These are phyloP conservation scores for Phoenoteleia sp. DNA, from an alignment of 2,888 invertebrate species.

Conservation along the genomic window DNA sequence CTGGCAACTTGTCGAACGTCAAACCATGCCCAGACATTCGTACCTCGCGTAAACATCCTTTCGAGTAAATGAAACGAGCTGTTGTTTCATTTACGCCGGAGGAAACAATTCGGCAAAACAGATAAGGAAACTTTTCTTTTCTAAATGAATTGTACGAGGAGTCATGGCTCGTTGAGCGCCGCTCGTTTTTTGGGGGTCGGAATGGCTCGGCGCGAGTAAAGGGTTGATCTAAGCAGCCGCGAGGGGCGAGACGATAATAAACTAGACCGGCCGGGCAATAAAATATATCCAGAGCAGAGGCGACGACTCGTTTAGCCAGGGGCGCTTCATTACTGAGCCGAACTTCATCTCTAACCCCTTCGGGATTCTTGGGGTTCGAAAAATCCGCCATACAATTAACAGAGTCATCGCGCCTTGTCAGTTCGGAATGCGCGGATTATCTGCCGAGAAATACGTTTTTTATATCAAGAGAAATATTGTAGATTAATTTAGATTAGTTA, in stretches of 20 bases:
- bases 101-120: constrained; percentile 25
- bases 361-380: constrained; percentile 68
- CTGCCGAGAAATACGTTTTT: constrained; percentile 58
- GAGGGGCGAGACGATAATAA: constrained; percentile 83
- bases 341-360: constrained; percentile 86
- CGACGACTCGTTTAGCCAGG: constrained; percentile 84
- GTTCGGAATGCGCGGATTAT: constrained; percentile 68
- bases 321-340: constrained; percentile 85
- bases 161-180: constrained; percentile 85
- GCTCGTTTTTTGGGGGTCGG: constrained; percentile 80
- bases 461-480: no score
- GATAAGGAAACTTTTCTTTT: constrained; percentile 43
- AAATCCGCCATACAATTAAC: constrained; percentile 75
- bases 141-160: constrained; percentile 57
- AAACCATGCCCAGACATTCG: background rate
- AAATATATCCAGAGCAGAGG: constrained; percentile 85
- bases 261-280: constrained; percentile 83
- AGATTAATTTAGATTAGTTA: no score
- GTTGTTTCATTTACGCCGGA: background rate
- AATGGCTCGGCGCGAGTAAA: constrained; percentile 83
- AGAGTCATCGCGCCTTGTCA: constrained; percentile 69
- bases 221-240: constrained; percentile 84
- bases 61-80: constrained; percentile 12
- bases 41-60: constrained; percentile 27
- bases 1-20: constrained; percentile 13